A percentile compares a stretch with the other conserved stretches of the same genome.
Conservation (phyloP, 1,140 invertebrate species). For the Calliphora vicina region DNA sequence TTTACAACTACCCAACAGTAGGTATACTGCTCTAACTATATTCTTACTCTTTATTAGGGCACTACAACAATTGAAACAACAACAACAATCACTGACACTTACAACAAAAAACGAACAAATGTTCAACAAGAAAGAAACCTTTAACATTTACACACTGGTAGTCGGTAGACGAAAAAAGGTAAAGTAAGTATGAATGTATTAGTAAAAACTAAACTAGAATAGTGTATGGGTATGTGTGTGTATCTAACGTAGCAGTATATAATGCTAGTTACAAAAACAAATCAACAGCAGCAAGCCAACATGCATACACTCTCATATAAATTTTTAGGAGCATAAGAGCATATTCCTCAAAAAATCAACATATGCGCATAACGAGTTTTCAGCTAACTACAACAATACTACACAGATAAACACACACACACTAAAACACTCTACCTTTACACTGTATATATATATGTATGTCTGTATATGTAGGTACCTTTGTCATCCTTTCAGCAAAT, state of each 20-base stretch:
- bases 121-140: background rate
- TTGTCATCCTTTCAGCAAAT: background rate
- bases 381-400: background rate
- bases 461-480: background rate
- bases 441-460: background rate
- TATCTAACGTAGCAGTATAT: background rate
- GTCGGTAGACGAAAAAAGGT: background rate
- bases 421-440: background rate
- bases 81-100: background rate
- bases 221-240: background rate
- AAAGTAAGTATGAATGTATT: background rate
- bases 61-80: background rate
- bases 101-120: background rate
- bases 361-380: constrained; percentile 36
- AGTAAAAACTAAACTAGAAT: background rate
- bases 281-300: no score
- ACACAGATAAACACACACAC: background rate
- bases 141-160: background rate
- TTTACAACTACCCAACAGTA: background rate
- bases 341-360: constrained; percentile 11
- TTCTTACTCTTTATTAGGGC: background rate
- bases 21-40: background rate
- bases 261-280: background rate
- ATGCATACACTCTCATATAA: constrained; percentile 46
- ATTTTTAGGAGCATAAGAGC: constrained; percentile 18